Evolutionary conservation across 1,140 invertebrate genomes (phyloP), one percentile per base, ranked within the genome.

Genomic region (Pseudomyrmex flavicornis): DNA sequence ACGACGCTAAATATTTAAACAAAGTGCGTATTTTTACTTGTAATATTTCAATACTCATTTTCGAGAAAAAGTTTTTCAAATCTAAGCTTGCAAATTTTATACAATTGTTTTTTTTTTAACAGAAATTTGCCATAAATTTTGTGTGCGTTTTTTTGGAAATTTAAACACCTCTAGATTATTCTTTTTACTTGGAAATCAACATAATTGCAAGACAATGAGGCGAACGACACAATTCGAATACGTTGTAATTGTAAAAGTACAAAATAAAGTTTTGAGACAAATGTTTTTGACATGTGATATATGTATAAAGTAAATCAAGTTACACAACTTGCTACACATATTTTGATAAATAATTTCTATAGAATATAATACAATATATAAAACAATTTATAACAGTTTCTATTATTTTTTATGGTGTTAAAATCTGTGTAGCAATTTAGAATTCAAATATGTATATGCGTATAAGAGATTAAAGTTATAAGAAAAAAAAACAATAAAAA

Each of bases 101-200:
- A 48, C 17, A 10, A 46, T 73, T 15, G 12, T 2, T 8, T 73
- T 8, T 73, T 15, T 2, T 20, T 3, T 1, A 58, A 46, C 13
- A 58, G 44, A 20, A 20, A 15, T 20, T 1, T 0, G 17, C 35
- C 4, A 44, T 59, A 17, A 17, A 0, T 13, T 13, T 52, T 52
- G 35, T 50, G 59, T 50, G 8, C 2, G 10, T 15, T 9, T 70
- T 70, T 59, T 35, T 7, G 10, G 1, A 26, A 35, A 48, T 50
- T 59, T 15, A 26, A 80, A 54, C 76, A 79, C 26, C 65, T 44
- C 65, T 79, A 70, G 76, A 69, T 70, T 59, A 12, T 20, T 70
- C 35, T 35, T 35, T 35, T 35, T 1, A 35, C 35, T 46, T 59
- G 54, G 76, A 80, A 54, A 9, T 22, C 44, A 77, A 9, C n/a